Evolutionary conservation across 2,113 vertebrate genomes (phyloP), one percentile per base, ranked within the genome.

Genomic region (Heliornis fulica): DNA sequence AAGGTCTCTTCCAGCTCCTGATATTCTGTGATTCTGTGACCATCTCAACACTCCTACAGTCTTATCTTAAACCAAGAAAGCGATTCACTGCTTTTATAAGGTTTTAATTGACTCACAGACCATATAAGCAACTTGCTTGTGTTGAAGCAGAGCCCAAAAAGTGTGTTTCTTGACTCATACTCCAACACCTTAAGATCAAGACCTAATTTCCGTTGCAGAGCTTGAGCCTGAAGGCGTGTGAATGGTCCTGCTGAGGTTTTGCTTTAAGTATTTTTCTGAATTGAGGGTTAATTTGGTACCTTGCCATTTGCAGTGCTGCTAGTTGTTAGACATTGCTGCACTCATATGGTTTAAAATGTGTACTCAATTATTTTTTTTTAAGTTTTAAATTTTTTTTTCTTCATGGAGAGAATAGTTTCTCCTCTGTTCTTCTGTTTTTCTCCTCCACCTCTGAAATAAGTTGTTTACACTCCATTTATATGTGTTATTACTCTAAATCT

Each of bases 81-180:
- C 2, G 7, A 25, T 28, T 31, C 9, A 3, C 17, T 16, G 8
- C 40, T 81, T 87, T n/a, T 29, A 6, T 13, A 36, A n/a, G 28
- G 15, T 18, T 76, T 43, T 22, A 53, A 34, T 1, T n/a, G 23
- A 60, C 6, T 19, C 32, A 11, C 31, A n/a, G 22, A 3, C 28
- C 17, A 11, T 2, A 1, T 11, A 13, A 63, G 36, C 1, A 2
- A 26, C 50, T 25, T 25, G 15, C 8, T 82, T 0, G 0, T 32
- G 32, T 14, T 18, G 23, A 65, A 51, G 31, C 7, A 60, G 29
- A 59, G 74, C 51, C 57, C 36, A 54, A 13, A 71, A 38, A 59
- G 7, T 48, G 5, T 2, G 7, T 36, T 72, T 36, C 56, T 72
- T 40, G 29, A 36, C 53, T 72, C 61, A 11, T 17, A 29, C 11